Evolutionary conservation across 2,113 vertebrate species (phyloP).

Genomic region (Odocoileus hemionus): DNA sequence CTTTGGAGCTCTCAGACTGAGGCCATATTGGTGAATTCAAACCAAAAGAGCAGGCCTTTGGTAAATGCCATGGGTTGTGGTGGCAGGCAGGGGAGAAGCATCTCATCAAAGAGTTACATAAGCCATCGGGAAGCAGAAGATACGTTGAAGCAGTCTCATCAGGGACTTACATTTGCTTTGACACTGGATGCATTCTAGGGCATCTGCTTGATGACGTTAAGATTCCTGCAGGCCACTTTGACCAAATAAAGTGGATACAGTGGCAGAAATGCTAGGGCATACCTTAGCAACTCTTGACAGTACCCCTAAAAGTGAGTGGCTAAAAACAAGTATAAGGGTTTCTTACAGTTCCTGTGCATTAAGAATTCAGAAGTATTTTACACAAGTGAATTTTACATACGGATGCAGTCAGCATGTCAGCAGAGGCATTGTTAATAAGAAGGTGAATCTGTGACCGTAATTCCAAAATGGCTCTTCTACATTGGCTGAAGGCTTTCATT

Average conservation of each 20-base stretch:
- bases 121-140: background rate
- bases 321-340: background rate
- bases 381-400: background rate
- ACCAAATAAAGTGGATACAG: background rate
- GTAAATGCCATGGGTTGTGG: background rate
- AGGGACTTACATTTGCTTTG: background rate
- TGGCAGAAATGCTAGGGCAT: background rate
- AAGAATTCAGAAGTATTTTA: background rate
- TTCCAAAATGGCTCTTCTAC: background rate
- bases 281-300: background rate
- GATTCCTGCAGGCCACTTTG: no score
- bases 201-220: background rate
- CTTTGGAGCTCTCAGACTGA: background rate
- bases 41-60: background rate
- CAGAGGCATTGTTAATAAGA: background rate
- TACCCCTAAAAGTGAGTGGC: no score
- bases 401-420: background rate
- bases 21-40: background rate
- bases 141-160: background rate
- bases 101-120: background rate
- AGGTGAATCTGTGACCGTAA: background rate
- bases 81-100: background rate
- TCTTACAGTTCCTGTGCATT: background rate
- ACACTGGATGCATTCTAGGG: background rate
- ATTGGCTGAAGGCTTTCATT: background rate